Percentiles rank a stretch among this genome's conserved stretches.
Conservation (phyloP, 2,113 vertebrate genomes). For the Collichthys lucidus region DNA sequence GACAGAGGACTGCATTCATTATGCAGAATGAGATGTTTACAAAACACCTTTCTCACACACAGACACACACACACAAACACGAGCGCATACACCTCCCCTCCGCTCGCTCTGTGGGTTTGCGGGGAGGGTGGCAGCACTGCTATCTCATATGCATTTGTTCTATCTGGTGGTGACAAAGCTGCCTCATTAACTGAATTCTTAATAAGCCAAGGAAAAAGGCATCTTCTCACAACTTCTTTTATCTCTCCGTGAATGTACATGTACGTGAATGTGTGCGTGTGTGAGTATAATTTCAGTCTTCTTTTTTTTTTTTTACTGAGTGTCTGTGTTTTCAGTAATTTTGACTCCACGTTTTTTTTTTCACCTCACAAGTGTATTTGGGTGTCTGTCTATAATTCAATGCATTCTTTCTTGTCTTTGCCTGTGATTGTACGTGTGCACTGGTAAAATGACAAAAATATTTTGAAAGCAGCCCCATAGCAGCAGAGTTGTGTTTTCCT, state of each 20-base stretch:
- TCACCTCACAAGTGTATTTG: conserved; percentile 63
- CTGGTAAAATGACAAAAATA: conserved; percentile 55
- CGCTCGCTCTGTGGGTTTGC: conserved; percentile 59
- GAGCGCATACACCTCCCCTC: conserved; percentile 60
- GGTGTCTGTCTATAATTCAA: conserved; percentile 62
- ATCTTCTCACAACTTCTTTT: conserved; percentile 77
- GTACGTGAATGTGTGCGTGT: conserved; percentile 37
- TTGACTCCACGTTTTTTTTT: conserved; percentile 35
- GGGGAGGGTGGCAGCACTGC: conserved; percentile 58
- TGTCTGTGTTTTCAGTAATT: conserved; percentile 53
- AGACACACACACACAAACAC: conserved; percentile 50
- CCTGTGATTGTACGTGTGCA: conserved; percentile 55
- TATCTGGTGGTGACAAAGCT: conserved; percentile 82
- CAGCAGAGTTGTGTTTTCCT: conserved; percentile 65
- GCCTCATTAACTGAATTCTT: conserved; percentile 85
- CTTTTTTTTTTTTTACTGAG: conserved; percentile 28
- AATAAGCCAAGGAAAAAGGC: conserved; percentile 79
- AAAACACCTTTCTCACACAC: conserved; percentile 82
- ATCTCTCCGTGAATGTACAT: conserved; percentile 65
- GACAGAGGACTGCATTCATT: conserved; percentile 84
- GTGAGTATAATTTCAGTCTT: conserved; percentile 51
- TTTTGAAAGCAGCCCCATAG: conserved; percentile 62
- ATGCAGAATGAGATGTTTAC: conserved; percentile 86
- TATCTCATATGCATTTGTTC: conserved; percentile 80
- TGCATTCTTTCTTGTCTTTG: conserved; percentile 34